Evolutionary conservation across 2,797 vertebrate species (phyloP).

Genomic region (Amblyopsis hoosieri): DNA sequence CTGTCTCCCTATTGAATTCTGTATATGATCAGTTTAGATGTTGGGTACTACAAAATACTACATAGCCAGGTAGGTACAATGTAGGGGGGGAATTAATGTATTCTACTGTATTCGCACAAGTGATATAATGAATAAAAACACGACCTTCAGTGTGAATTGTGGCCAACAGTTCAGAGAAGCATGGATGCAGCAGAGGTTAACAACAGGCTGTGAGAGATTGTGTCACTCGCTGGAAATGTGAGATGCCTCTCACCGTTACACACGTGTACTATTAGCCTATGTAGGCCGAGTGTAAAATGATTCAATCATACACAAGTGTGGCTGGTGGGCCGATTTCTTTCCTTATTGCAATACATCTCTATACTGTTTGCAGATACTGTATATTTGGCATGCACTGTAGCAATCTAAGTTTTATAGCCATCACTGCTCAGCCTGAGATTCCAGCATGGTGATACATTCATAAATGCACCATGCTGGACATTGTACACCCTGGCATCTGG

Average conservation of each 20-base stretch:
- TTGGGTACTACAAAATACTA: too few relatives aligned
- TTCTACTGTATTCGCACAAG: too few relatives aligned
- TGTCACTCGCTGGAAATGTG: slow-evolving; percentile 42
- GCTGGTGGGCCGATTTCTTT: neutral
- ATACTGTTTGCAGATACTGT: neutral
- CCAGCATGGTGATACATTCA: slow-evolving; percentile 6
- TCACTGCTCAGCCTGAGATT: slow-evolving; percentile 6
- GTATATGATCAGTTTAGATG: too few relatives aligned
- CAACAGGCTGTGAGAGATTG: slow-evolving; percentile 33
- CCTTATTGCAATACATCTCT: neutral
- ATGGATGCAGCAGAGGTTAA: slow-evolving; percentile 15
- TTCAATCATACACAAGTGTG: neutral
- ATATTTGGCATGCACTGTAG: slow-evolving; percentile 4
- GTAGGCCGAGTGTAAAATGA: slow-evolving; percentile 3
- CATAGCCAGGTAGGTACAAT: too few relatives aligned
- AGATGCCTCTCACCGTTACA: slow-evolving; percentile 28
- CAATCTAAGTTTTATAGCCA: slow-evolving; percentile 19
- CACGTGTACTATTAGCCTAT: neutral
- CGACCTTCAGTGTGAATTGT: slow-evolving; percentile 3
- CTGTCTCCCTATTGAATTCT: too few relatives aligned
- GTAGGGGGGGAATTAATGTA: too few relatives aligned
- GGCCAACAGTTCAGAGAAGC: slow-evolving; percentile 11
- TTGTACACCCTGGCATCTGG: slow-evolving; percentile 13
- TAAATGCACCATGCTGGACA: neutral
- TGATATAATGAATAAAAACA: too few relatives aligned